Conservation (phyloP, 2,888 invertebrate genomes). For the Biston stratarius region DNA sequence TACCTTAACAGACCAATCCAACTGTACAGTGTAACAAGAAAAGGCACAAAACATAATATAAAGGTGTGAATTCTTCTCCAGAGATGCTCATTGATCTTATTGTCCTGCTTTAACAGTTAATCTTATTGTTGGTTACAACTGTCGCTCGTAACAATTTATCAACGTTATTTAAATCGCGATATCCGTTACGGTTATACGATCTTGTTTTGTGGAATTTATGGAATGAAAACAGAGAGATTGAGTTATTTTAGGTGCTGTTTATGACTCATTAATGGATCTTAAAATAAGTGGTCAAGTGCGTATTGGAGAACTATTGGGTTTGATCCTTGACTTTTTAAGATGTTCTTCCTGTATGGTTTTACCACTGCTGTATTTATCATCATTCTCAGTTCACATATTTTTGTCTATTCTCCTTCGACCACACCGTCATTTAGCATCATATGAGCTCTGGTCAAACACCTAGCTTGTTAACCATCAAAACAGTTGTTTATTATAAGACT, state of each 20-base stretch:
- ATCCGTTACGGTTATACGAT: conserved; percentile 11
- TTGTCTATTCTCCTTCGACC: too few relatives aligned
- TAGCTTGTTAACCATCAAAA: too few relatives aligned
- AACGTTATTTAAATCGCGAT: conserved; percentile 26
- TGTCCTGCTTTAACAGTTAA: conserved; percentile 14
- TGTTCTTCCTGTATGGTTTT: too few relatives aligned
- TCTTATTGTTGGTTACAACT: conserved; percentile 25
- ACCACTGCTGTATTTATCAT: too few relatives aligned
- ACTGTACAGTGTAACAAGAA: background rate
- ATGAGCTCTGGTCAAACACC: too few relatives aligned
- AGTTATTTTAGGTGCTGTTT: conserved; percentile 1
- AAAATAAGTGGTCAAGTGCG: background rate
- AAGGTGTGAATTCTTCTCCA: conserved; percentile 23
- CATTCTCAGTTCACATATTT: too few relatives aligned
- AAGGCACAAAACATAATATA: background rate
- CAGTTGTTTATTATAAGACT: too few relatives aligned
- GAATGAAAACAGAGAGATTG: background rate
- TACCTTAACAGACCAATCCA: background rate
- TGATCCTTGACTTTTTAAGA: too few relatives aligned
- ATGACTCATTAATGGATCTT: background rate
- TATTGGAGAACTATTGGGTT: too few relatives aligned
- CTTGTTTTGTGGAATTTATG: conserved; percentile 14
- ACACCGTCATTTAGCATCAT: too few relatives aligned
- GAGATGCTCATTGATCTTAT: conserved; percentile 20
- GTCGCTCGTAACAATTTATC: conserved; percentile 24